Conservation (phyloP, 2,797 vertebrate genomes). For the Anniella stebbinsi region DNA sequence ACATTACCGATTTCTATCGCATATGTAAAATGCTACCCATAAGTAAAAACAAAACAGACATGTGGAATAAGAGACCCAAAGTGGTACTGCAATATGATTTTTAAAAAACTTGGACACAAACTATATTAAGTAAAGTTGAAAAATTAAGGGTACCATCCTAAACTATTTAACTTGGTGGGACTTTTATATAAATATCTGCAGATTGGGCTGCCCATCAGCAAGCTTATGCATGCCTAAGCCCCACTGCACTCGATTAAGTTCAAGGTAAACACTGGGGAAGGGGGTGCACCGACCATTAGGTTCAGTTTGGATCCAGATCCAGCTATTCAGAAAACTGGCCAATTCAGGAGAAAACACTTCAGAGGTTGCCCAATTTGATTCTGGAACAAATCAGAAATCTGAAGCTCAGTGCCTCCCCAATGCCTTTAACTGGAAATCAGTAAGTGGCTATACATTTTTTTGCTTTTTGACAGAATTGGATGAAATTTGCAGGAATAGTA, state of each 20-base stretch:
- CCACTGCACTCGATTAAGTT: neutral
- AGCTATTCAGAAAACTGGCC: neutral
- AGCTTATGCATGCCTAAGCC: neutral
- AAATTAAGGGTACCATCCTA: neutral
- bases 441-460: neutral
- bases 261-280: neutral
- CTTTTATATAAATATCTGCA: too few relatives aligned
- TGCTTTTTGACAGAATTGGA: neutral
- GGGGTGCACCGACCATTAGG: neutral
- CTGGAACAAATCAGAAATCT: neutral
- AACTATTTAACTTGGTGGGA: too few relatives aligned
- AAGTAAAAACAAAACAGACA: constrained; percentile 6
- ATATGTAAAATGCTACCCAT: neutral
- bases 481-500: neutral
- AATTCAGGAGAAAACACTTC: neutral
- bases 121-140: too few relatives aligned
- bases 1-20: neutral
- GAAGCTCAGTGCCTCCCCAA: neutral
- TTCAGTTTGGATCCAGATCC: neutral
- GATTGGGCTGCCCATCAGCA: too few relatives aligned
- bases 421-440: neutral
- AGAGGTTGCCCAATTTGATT: neutral
- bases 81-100: neutral
- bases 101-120: neutral
- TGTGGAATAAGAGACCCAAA: neutral